Evolutionary conservation across 2,888 invertebrate genomes (phyloP).

Genomic region (Ommatoiulus sabulosus): DNA sequence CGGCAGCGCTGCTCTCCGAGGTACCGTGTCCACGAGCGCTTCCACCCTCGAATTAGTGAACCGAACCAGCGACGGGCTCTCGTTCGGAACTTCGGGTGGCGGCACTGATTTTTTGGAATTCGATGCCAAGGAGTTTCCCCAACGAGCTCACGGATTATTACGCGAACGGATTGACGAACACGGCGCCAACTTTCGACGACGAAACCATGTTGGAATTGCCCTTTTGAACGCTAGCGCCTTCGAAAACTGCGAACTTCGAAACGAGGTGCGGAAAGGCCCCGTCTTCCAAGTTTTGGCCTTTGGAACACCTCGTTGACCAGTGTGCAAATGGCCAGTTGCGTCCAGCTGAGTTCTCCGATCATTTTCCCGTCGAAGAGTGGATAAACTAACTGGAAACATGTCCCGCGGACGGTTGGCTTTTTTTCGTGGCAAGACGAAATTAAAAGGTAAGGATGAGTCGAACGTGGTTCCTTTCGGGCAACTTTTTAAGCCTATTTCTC

Average conservation of each 20-base stretch:
- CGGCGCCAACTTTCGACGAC: background rate
- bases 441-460: background rate
- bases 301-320: too few species aligned
- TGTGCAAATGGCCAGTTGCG: background rate
- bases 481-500: background rate
- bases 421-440: conserved; percentile 45
- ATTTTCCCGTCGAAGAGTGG: background rate
- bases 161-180: background rate
- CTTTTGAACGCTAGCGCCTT: background rate
- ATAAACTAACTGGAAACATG: background rate
- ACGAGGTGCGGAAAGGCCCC: too few species aligned
- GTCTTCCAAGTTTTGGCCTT: too few species aligned
- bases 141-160: background rate
- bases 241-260: background rate
- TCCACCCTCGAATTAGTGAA: conserved; percentile 35
- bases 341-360: background rate
- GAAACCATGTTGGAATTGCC: background rate
- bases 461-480: background rate
- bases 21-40: background rate
- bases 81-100: background rate
- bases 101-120: conserved; percentile 24
- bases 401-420: conserved; percentile 53
- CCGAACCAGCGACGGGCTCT: background rate
- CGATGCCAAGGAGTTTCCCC: background rate
- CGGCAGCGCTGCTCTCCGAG: background rate